A percentile compares a stretch with the other conserved stretches of the same genome.
These are phyloP conservation scores for Cairina moschata DNA, from an alignment of 2,113 vertebrate genomes.

Conservation along the genomic window DNA sequence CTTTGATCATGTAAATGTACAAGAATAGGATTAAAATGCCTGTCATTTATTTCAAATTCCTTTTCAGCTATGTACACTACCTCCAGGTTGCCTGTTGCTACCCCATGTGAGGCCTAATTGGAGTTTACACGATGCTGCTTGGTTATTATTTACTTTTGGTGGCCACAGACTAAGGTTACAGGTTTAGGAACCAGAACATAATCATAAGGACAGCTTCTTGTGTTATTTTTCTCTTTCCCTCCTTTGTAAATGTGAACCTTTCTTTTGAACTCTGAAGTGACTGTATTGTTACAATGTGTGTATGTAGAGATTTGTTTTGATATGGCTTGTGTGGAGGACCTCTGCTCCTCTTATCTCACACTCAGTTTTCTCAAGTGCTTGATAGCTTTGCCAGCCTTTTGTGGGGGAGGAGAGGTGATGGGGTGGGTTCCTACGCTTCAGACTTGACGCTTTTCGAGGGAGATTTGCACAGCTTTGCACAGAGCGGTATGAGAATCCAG, in stretches of 20 bases:
- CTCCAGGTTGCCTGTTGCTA: conserved; percentile 4
- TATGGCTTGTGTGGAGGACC: conserved; percentile 25
- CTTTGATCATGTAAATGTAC: neutral
- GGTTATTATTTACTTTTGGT: conserved; percentile 28
- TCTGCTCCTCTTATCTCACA: conserved; percentile 46
- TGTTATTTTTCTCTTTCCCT: neutral
- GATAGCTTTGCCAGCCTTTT: conserved; percentile 5
- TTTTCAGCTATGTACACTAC: conserved; percentile 16
- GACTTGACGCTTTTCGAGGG: neutral
- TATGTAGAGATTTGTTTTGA: conserved; percentile 38
- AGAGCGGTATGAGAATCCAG: conserved; percentile 23
- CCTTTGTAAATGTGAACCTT: conserved; percentile 51
- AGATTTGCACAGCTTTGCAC: neutral
- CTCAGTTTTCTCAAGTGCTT: conserved; percentile 35
- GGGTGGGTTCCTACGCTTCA: neutral
- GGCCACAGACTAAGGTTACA: conserved; percentile 15
- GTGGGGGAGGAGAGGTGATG: neutral
- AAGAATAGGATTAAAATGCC: conserved; percentile 17
- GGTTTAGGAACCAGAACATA: conserved; percentile 43
- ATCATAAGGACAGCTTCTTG: conserved; percentile 14
- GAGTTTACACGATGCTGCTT: conserved; percentile 33
- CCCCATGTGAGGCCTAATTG: neutral
- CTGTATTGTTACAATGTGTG: conserved; percentile 14
- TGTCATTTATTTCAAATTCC: neutral
- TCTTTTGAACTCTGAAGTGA: conserved; percentile 51